phyloP scores from a whole-genome alignment of 2,797 vertebrate genomes.

The Myripristis jacobus region DNA sequence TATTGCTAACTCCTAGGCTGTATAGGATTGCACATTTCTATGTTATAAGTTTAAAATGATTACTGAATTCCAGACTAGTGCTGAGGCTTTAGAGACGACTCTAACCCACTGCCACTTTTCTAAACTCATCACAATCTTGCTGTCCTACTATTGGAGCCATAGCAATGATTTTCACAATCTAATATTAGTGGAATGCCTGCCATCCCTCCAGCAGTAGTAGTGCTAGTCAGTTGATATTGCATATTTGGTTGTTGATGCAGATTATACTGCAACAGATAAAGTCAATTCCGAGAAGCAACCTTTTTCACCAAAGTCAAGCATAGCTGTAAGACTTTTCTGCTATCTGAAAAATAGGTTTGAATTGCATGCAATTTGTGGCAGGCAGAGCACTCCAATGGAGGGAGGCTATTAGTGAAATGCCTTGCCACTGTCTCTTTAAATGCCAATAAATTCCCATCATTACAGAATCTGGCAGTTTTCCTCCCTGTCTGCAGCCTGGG shows the following conservation, averaged over 20 bases:
- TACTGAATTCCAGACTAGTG: slow-evolving; percentile 33
- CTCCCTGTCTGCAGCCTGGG: slow-evolving; percentile 83
- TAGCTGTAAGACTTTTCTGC: slow-evolving; percentile 78
- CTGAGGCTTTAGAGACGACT: slow-evolving; percentile 31
- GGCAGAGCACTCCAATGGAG: slow-evolving; percentile 80
- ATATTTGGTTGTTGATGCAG: slow-evolving; percentile 77
- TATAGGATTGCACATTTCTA: slow-evolving; percentile 49
- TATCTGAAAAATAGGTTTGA: slow-evolving; percentile 79
- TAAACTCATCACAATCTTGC: slow-evolving; percentile 44
- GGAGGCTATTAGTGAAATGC: slow-evolving; percentile 85
- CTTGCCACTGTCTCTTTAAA: slow-evolving; percentile 86
- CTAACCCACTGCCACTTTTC: slow-evolving; percentile 54
- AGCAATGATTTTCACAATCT: slow-evolving; percentile 58
- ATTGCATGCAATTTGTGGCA: slow-evolving; percentile 79
- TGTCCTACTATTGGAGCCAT: slow-evolving; percentile 32
- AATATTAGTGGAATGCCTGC: slow-evolving; percentile 36
- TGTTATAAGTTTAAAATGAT: slow-evolving; percentile 11
- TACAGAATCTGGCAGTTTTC: slow-evolving; percentile 88
- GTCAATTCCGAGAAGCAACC: slow-evolving; percentile 77
- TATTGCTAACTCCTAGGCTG: slow-evolving; percentile 59
- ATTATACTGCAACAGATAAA: slow-evolving; percentile 74
- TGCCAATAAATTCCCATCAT: slow-evolving; percentile 88
- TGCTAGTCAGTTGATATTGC: slow-evolving; percentile 68
- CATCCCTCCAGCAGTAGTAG: slow-evolving; percentile 31
- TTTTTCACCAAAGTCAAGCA: slow-evolving; percentile 82